Conservation (phyloP, 2,113 vertebrate genomes). For the Ailurus styani region DNA sequence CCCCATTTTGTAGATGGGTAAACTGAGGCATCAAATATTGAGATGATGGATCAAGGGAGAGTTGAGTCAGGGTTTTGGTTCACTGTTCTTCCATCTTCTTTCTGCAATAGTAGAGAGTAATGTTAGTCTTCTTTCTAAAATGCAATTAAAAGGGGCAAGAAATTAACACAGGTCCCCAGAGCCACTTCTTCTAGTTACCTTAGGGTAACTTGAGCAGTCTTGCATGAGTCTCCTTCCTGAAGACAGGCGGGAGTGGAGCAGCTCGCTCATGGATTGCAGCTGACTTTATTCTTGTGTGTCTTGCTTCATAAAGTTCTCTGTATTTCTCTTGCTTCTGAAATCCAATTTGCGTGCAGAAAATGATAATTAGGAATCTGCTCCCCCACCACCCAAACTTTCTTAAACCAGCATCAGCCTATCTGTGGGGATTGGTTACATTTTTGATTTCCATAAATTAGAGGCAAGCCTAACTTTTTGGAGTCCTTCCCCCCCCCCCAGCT, state of each 20-base stretch:
- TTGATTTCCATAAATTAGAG: slow-evolving; percentile 44
- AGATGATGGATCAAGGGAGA: not conserved
- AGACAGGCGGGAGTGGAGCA: not conserved
- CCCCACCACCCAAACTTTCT: not conserved
- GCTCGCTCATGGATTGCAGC: not conserved
- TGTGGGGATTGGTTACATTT: slow-evolving; percentile 14
- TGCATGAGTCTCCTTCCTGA: not conserved
- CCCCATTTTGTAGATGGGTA: not conserved
- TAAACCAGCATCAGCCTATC: not conserved
- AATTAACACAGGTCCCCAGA: not conserved
- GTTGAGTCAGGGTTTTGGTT: not conserved
- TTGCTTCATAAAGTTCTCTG: not conserved
- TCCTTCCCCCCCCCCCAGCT: not conserved
- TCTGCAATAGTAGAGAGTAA: not conserved
- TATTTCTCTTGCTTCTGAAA: slow-evolving; percentile 17
- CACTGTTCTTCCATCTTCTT: not conserved
- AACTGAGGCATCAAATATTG: not conserved
- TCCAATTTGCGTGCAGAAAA: not conserved
- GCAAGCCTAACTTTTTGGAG: not conserved
- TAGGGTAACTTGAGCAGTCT: not conserved
- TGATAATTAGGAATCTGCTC: not conserved
- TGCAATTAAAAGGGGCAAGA: not conserved
- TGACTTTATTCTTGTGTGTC: not conserved
- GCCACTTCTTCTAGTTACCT: not conserved
- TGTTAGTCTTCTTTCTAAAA: slow-evolving; percentile 2